Evolutionary conservation across 2,888 invertebrate genomes (phyloP).

Genomic region (Lepas anatifera): DNA sequence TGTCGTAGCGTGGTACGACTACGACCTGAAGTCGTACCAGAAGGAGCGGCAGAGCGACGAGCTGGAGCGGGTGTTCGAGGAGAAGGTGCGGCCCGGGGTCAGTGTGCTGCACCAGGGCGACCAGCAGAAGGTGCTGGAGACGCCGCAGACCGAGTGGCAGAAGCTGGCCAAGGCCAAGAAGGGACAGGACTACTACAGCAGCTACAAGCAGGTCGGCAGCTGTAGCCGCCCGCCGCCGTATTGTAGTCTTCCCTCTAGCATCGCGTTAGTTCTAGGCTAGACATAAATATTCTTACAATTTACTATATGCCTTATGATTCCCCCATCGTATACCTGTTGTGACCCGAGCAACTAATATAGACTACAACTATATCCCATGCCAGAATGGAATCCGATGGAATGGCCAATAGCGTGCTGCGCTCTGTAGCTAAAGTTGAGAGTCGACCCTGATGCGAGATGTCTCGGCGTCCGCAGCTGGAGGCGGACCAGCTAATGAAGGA

Average conservation of each 20-base stretch:
- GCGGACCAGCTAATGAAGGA: slow-evolving; percentile 74
- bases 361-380: too few species aligned
- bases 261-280: too few species aligned
- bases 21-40: slow-evolving; percentile 71
- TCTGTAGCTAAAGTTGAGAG: too few species aligned
- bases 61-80: slow-evolving; percentile 75
- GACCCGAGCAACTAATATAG: too few species aligned
- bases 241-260: too few species aligned
- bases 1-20: slow-evolving; percentile 76
- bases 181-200: slow-evolving; percentile 63
- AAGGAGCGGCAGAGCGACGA: slow-evolving; percentile 68
- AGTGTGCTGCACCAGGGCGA: slow-evolving; percentile 41
- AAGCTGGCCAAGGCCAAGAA: slow-evolving; percentile 67
- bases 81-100: slow-evolving; percentile 43
- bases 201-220: slow-evolving; percentile 48
- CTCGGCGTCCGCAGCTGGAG: slow-evolving; percentile 43
- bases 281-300: too few species aligned
- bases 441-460: too few species aligned
- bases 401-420: too few species aligned
- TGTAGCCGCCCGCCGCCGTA: too few species aligned
- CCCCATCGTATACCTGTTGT: too few species aligned
- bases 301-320: too few species aligned
- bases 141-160: slow-evolving; percentile 74
- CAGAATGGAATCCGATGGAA: too few species aligned
- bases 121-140: slow-evolving; percentile 40